Evolutionary conservation across 2,888 invertebrate genomes (phyloP), one percentile per base, ranked within the genome.

Genomic region (Oxyteleia sp.): DNA sequence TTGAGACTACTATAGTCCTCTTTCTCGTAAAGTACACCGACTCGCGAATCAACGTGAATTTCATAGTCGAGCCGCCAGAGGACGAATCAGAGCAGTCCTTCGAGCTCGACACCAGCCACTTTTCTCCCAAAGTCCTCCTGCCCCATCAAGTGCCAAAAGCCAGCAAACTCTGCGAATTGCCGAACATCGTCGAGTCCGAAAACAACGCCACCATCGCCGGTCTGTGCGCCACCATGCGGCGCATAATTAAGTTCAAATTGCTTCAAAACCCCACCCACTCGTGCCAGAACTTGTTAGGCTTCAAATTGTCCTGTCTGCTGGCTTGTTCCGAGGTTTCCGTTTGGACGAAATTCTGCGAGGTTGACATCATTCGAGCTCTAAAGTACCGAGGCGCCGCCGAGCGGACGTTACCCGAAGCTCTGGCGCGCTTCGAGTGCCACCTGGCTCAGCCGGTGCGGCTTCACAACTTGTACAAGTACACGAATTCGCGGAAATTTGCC

Each of bases 291-390:
- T 93, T 98, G 45, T 94, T 98, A 11, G 98, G 98, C 0, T 98
- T 98, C 90, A 96, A 97, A 80, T 95, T 95, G 82, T 95, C 96
- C 64, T 98, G 98, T 89, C 94, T 98, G 11, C 95, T 97, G 88
- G 96, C 98, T 1, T 97, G 97, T 64, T 96, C 97, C 23, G 98
- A 98, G 93, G 95, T 95, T 7, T 98, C 98, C 7, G 94, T 97
- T 41, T 98, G 98, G 98, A 98, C 98, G 0, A 96, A 96, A 89
- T 98, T 98, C 92, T 98, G 98, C 94, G 98, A 98, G 94, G 94
- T 97, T 2, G 97, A 98, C 90, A 94, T 98, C 47, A 95, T 97
- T 10, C 92, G 94, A 64, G 95, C 96, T 0, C 93, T 96, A 0
- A 94, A 94, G 93, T n/a, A 86, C 95, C 35, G 35, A 18, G 38